These are phyloP conservation scores for Mus minutoides DNA, from an alignment of 2,797 vertebrate genomes.

Conservation along the genomic window DNA sequence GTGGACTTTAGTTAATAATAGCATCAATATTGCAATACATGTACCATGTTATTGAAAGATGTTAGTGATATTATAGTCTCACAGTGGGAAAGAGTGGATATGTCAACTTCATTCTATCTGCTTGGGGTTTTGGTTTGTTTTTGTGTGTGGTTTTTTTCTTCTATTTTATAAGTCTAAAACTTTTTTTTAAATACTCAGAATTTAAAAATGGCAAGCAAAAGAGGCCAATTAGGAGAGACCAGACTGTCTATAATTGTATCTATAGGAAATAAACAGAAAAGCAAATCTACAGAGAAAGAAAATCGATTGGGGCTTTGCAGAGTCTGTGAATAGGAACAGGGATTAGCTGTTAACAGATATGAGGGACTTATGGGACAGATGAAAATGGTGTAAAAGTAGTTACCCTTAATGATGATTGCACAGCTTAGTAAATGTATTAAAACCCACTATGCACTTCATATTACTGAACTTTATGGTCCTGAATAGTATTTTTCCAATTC, in stretches of 20 bases:
- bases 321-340: background rate
- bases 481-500: background rate
- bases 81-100: background rate
- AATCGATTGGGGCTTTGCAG: slow-evolving; percentile 19
- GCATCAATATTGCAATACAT: slow-evolving; percentile 38
- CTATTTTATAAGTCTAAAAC: slow-evolving; percentile 55
- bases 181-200: slow-evolving; percentile 26
- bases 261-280: slow-evolving; percentile 47
- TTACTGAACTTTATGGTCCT: slow-evolving; percentile 48
- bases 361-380: slow-evolving; percentile 2
- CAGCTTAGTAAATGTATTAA: slow-evolving; percentile 54
- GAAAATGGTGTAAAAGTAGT: slow-evolving; percentile 43
- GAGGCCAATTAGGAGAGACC: slow-evolving; percentile 10
- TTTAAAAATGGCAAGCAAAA: slow-evolving; percentile 51
- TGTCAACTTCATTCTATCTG: slow-evolving; percentile 33
- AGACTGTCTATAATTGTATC: slow-evolving; percentile 34
- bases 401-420: slow-evolving; percentile 8
- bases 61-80: slow-evolving; percentile 43
- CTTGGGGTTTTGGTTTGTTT: background rate
- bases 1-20: slow-evolving; percentile 21
- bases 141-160: background rate
- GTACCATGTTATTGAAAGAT: background rate
- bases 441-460: slow-evolving; percentile 54
- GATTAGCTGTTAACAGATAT: slow-evolving; percentile 38
- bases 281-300: slow-evolving; percentile 47